A percentile compares a stretch with the other conserved stretches of the same genome.
phyloP scores from a whole-genome alignment of 2,113 vertebrate genomes.

The Lutjanus erythropterus region DNA sequence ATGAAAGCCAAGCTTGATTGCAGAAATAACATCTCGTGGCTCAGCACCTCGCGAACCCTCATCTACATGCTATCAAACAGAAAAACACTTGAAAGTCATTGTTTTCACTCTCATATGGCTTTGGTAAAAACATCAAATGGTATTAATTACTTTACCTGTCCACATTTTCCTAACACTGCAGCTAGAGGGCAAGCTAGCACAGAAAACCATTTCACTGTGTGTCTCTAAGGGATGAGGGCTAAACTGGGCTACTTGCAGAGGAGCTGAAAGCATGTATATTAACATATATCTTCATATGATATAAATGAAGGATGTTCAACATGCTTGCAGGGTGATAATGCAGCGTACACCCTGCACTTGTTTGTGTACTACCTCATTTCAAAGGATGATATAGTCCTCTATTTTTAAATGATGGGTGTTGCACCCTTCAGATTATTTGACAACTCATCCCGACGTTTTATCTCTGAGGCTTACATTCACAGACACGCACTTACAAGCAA shows the following conservation, averaged over 20 bases:
- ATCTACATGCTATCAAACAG: conserved; percentile 13
- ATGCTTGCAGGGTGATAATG: background rate
- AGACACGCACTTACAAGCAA: conserved; percentile 10
- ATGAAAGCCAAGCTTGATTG: conserved; percentile 29
- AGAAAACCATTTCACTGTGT: conserved; percentile 32
- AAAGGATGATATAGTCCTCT: background rate
- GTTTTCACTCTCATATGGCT: background rate
- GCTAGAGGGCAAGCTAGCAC: conserved; percentile 75
- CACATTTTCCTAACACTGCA: conserved; percentile 52
- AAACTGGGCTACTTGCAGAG: background rate
- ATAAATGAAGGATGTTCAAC: conserved; percentile 10
- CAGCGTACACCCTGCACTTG: background rate
- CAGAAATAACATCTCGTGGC: conserved; percentile 39
- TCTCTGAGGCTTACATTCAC: conserved; percentile 32
- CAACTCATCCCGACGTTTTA: conserved; percentile 13
- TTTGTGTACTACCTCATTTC: background rate
- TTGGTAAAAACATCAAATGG: background rate
- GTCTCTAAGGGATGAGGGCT: conserved; percentile 21
- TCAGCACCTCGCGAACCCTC: conserved; percentile 2
- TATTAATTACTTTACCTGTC: conserved; percentile 11
- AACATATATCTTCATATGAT: conserved; percentile 21
- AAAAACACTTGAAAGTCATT: conserved; percentile 28
- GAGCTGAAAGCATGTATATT: conserved; percentile 17
- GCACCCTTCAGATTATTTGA: conserved; percentile 29
- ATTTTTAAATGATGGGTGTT: conserved; percentile 33